Conservation (phyloP, 2,888 invertebrate genomes). For the Melinopterus prodromus region DNA sequence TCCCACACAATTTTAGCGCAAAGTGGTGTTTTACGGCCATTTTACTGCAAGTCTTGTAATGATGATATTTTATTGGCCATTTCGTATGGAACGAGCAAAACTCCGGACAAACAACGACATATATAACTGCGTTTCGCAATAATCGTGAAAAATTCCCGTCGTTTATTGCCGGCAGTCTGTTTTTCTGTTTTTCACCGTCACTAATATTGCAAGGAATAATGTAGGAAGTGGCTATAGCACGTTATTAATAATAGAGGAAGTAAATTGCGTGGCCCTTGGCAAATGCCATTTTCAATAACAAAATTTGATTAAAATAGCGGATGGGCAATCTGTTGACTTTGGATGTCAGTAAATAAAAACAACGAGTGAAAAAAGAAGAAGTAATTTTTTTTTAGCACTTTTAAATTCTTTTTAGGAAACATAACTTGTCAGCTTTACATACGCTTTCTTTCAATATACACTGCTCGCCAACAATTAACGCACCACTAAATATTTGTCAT, state of each 20-base stretch:
- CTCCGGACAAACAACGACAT: background rate
- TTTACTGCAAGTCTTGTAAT: background rate
- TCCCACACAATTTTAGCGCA: background rate
- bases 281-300: background rate
- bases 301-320: background rate
- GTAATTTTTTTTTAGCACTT: too few species aligned
- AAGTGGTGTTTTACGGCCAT: background rate
- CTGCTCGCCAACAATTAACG: too few species aligned
- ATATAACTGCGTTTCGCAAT: constrained; percentile 4
- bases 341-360: background rate
- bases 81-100: background rate
- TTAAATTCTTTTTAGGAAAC: too few species aligned
- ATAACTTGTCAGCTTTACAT: too few species aligned
- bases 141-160: background rate
- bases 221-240: background rate
- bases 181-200: background rate
- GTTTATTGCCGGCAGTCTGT: background rate
- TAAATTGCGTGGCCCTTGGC: background rate
- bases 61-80: background rate
- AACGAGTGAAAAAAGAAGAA: too few species aligned
- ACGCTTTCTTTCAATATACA: too few species aligned
- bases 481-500: too few species aligned
- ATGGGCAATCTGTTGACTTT: background rate
- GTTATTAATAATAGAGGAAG: background rate
- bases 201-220: background rate